A percentile compares a stretch with the other conserved stretches of the same genome.
These are phyloP conservation scores for Paraescarpia echinospica DNA, from an alignment of 1,140 invertebrate species.

Conservation along the genomic window DNA sequence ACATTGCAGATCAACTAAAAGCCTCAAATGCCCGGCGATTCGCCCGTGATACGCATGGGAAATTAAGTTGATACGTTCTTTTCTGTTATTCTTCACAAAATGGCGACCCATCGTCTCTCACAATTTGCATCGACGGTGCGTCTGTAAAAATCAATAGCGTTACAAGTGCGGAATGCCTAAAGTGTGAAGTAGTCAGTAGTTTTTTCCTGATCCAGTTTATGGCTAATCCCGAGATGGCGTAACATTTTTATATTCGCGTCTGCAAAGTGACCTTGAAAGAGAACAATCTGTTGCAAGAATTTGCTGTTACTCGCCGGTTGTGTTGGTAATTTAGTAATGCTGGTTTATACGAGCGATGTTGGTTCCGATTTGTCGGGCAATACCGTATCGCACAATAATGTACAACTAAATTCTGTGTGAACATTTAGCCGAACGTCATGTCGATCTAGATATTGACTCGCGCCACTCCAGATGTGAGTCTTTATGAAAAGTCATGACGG, in stretches of 20 bases:
- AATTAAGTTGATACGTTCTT: background rate
- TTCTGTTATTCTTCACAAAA: background rate
- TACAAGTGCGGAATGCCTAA: background rate
- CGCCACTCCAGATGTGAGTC: background rate
- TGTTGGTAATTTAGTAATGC: background rate
- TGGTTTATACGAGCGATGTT: background rate
- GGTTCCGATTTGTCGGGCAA: background rate
- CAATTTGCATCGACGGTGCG: background rate
- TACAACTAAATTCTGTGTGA: background rate
- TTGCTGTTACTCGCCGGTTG: no score
- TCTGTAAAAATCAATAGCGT: background rate
- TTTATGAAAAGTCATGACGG: background rate
- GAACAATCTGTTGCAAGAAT: background rate
- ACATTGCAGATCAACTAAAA: background rate
- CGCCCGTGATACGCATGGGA: background rate
- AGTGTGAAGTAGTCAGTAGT: background rate
- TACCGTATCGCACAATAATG: background rate
- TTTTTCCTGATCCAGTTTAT: background rate
- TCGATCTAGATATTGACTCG: background rate
- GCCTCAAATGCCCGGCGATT: background rate
- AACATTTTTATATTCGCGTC: background rate
- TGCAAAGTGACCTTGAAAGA: background rate
- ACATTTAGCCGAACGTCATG: background rate
- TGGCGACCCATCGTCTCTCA: background rate
- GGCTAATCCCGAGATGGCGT: background rate